Evolutionary conservation across 2,113 vertebrate species (phyloP), one percentile per base, ranked within the genome.

Genomic region (Melanocharis versteri): DNA sequence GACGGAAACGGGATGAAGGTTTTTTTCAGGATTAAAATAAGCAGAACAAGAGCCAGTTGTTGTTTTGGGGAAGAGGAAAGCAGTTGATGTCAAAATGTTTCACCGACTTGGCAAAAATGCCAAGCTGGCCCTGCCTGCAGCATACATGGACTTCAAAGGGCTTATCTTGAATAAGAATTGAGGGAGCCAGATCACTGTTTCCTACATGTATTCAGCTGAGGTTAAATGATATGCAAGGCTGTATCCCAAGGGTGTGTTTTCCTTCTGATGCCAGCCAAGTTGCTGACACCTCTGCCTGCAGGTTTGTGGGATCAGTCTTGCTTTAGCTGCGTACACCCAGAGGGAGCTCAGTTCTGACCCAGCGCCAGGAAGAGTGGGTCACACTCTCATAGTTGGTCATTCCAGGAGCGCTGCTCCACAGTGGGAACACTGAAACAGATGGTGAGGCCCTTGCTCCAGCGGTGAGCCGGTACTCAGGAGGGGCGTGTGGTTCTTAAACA

Each of bases 131-230:
- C 57, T 82, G 80, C 77, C 81, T 96, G 78, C 91, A 94, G 53
- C 37, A 12, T 28, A 44, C n/a, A 53, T 10, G 65, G 75, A 91
- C 92, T 96, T 96, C 85, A 91, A 90, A 97, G 72, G 72, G 44
- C 28, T 96, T 93, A 92, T 92, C 94, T 94, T 79, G 81, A 87
- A 87, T 82, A 60, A 84, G 60, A 90, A 94, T 93, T 95, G 72
- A 37, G 4, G 47, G 61, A 93, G 83, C 60, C 94, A 94, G 76
- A 83, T 87, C 30, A 5, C 54, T 48, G 70, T 77, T 96, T 95
- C 82, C 95, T 91, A 83, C 70, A 44, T 7, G 58, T 48, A 79
- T 72, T 88, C 90, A 85, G 80, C 72, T 50, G 84, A 76, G 70
- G 71, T 82, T 64, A 91, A 90, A 82, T 35, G 57, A 80, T 84